Conservation (phyloP, 2,797 vertebrate species). For the Brachymystax lenok region DNA sequence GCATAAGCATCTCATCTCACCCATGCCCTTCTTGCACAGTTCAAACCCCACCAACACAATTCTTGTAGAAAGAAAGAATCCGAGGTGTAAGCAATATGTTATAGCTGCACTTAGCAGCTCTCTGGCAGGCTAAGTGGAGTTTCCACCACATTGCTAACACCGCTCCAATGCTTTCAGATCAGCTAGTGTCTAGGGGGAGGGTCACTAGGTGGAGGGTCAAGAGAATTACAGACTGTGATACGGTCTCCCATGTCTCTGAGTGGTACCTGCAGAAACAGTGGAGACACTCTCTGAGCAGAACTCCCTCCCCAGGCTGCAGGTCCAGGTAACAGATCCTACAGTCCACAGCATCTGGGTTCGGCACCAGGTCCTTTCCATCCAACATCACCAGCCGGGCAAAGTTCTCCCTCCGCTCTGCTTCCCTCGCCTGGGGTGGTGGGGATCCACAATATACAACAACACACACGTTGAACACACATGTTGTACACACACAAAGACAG, state of each 20-base stretch:
- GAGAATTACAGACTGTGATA: too few relatives aligned
- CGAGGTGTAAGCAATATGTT: background rate
- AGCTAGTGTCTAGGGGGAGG: background rate
- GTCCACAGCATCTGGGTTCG: slow-evolving; percentile 81
- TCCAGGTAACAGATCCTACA: slow-evolving; percentile 84
- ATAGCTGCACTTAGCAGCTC: background rate
- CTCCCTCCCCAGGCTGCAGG: slow-evolving; percentile 74
- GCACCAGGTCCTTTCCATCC: slow-evolving; percentile 82
- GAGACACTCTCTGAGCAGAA: slow-evolving; percentile 86
- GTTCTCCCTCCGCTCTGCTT: slow-evolving; percentile 80
- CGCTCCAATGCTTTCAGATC: background rate
- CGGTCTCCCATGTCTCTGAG: too few relatives aligned
- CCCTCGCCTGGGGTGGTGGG: slow-evolving; percentile 70
- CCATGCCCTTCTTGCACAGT: background rate
- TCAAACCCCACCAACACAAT: background rate
- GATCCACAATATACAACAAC: background rate
- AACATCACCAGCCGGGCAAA: slow-evolving; percentile 80
- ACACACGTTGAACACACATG: background rate
- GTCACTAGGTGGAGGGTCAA: too few relatives aligned
- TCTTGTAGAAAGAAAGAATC: background rate
- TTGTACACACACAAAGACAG: too few relatives aligned
- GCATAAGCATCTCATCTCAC: background rate
- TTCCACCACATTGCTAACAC: background rate
- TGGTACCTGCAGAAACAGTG: slow-evolving; percentile 87
- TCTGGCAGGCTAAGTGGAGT: background rate